A percentile compares a stretch with the other conserved stretches of the same genome.
Conservation (phyloP, 2,113 vertebrate species). For the Sclerurus mexicanus region DNA sequence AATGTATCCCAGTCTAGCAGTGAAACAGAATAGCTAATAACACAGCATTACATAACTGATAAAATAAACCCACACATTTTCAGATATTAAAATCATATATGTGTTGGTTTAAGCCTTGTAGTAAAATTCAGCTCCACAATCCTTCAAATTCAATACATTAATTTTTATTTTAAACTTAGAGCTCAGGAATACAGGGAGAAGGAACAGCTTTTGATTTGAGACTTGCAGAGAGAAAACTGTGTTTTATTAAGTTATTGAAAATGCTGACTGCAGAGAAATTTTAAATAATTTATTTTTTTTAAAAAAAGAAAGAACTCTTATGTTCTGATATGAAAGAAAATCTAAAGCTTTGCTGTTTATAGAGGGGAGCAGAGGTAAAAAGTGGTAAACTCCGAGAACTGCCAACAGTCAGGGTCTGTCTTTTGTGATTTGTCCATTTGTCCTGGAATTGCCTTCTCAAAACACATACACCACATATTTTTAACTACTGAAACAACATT, state of each 20-base stretch:
- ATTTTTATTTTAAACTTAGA: constrained; percentile 11
- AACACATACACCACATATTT: not conserved
- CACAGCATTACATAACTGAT: not conserved
- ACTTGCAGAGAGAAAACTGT: not conserved
- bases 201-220: constrained; percentile 33
- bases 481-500: not conserved
- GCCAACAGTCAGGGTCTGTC: not conserved
- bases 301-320: not conserved
- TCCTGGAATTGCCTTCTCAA: not conserved
- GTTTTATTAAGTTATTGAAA: constrained; percentile 36
- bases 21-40: constrained; percentile 5
- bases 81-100: constrained; percentile 10
- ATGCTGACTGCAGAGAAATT: constrained; percentile 32
- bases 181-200: not conserved
- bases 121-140: constrained; percentile 13
- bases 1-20: not conserved
- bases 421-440: not conserved
- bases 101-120: not conserved
- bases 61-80: not conserved
- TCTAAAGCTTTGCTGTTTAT: constrained; percentile 9
- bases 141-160: not conserved
- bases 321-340: not conserved
- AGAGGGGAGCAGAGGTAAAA: not conserved
- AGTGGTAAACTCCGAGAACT: not conserved
- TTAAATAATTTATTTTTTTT: constrained; percentile 37